A percentile compares a stretch with the other conserved stretches of the same genome.
phyloP scores from a whole-genome alignment of 2,113 vertebrate genomes.

The Phylloscopus whistleri region DNA sequence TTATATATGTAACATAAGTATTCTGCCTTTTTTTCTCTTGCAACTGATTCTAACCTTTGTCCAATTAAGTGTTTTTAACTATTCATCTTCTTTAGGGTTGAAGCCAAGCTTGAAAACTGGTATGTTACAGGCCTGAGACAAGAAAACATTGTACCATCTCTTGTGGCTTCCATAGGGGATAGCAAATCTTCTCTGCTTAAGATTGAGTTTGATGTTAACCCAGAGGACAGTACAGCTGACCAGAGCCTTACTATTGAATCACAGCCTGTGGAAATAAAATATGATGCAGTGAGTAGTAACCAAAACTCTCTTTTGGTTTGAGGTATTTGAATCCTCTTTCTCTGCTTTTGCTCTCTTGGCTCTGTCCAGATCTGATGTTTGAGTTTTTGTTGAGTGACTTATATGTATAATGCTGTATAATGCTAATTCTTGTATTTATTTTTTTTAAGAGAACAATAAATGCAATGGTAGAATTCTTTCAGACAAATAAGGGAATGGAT shows the following conservation, averaged over 20 bases:
- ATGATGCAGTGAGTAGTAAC: constrained; percentile 86
- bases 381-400: not conserved
- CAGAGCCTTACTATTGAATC: constrained; percentile 87
- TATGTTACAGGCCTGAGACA: constrained; percentile 89
- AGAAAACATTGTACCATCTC: constrained; percentile 81
- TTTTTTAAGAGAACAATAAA: constrained; percentile 85
- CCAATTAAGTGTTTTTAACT: not conserved
- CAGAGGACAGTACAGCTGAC: constrained; percentile 80
- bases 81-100: constrained; percentile 75
- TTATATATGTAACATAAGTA: not conserved
- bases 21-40: not conserved
- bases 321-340: not conserved
- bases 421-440: not conserved
- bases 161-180: constrained; percentile 88
- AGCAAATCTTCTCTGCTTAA: constrained; percentile 83
- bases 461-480: constrained; percentile 89
- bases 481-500: constrained; percentile 83
- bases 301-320: not conserved
- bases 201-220: constrained; percentile 86
- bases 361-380: not conserved
- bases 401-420: not conserved
- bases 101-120: constrained; percentile 90
- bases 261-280: constrained; percentile 93
- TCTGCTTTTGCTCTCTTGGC: not conserved
- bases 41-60: not conserved